Conservation (phyloP, 2,797 vertebrate genomes). For the Channallabes apus region DNA sequence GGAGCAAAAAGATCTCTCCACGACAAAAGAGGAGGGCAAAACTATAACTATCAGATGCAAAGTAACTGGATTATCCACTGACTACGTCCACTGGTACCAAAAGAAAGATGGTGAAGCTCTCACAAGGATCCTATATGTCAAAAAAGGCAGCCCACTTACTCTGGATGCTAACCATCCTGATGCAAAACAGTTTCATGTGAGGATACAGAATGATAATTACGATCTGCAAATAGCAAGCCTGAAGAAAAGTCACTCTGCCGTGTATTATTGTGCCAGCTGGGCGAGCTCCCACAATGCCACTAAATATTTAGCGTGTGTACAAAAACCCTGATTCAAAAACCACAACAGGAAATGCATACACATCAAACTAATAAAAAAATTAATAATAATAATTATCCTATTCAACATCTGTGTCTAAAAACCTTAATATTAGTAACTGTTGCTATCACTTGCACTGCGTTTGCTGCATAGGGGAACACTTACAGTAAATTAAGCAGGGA, state of each 20-base stretch:
- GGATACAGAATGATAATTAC: not conserved
- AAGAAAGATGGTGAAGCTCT: conserved; percentile 1
- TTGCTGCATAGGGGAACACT: too few relatives aligned
- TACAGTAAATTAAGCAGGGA: too few relatives aligned
- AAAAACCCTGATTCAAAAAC: conserved; percentile 8
- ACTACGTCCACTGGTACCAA: conserved; percentile 1
- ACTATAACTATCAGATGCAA: not conserved
- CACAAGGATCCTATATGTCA: conserved; percentile 33
- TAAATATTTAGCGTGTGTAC: not conserved
- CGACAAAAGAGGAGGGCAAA: not conserved
- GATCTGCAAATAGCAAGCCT: conserved; percentile 31
- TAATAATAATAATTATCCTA: too few relatives aligned
- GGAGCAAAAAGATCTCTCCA: not conserved
- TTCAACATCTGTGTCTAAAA: too few relatives aligned
- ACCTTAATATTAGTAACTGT: too few relatives aligned
- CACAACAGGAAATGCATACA: too few relatives aligned
- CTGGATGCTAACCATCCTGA: not conserved
- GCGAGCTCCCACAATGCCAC: not conserved
- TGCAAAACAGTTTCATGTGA: not conserved
- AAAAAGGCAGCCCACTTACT: not conserved
- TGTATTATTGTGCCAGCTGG: conserved; percentile 56
- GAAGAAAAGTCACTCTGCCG: conserved; percentile 21
- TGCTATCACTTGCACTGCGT: too few relatives aligned
- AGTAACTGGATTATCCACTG: not conserved
- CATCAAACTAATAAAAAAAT: not conserved